These are phyloP conservation scores for Coelopa frigida DNA, from an alignment of 1,140 invertebrate genomes.

Conservation along the genomic window DNA sequence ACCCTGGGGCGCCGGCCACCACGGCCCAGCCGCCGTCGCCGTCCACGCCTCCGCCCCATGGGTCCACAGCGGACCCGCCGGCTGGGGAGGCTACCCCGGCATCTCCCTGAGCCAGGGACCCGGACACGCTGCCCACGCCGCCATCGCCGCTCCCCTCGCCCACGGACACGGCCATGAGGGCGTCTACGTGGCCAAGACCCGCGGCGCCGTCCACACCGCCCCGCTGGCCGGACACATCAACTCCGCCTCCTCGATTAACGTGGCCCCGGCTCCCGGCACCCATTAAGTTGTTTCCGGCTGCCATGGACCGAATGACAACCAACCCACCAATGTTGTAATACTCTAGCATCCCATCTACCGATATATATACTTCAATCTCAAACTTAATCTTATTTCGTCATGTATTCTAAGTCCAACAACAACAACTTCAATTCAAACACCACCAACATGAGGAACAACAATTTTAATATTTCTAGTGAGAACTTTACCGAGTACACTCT, in stretches of 20 bases:
- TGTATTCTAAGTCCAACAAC: constrained; percentile 36
- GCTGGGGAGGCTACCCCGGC: too few relatives aligned
- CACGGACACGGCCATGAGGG: constrained; percentile 28
- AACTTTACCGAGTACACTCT: neutral
- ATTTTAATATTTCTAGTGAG: neutral
- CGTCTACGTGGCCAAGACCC: constrained; percentile 48
- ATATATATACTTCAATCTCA: too few relatives aligned
- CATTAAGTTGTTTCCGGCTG: constrained; percentile 38
- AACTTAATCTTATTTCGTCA: constrained; percentile 13
- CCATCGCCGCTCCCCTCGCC: constrained; percentile 17
- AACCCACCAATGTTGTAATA: neutral
- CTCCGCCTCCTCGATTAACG: constrained; percentile 43
- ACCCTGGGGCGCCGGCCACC: constrained; percentile 33
- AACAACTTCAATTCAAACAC: constrained; percentile 25
- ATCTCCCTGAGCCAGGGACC: too few relatives aligned
- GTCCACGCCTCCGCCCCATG: too few relatives aligned
- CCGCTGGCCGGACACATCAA: constrained; percentile 45
- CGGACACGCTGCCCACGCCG: neutral
- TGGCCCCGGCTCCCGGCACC: constrained; percentile 49
- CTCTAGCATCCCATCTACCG: neutral
- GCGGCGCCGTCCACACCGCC: constrained; percentile 48
- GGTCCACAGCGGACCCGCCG: too few relatives aligned
- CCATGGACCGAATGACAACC: neutral
- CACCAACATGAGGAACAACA: constrained; percentile 31
- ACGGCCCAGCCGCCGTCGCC: too few relatives aligned